A percentile compares a stretch with the other conserved stretches of the same genome.
phyloP scores from a whole-genome alignment of 2,113 vertebrate genomes.

The Spea multiplicata region DNA sequence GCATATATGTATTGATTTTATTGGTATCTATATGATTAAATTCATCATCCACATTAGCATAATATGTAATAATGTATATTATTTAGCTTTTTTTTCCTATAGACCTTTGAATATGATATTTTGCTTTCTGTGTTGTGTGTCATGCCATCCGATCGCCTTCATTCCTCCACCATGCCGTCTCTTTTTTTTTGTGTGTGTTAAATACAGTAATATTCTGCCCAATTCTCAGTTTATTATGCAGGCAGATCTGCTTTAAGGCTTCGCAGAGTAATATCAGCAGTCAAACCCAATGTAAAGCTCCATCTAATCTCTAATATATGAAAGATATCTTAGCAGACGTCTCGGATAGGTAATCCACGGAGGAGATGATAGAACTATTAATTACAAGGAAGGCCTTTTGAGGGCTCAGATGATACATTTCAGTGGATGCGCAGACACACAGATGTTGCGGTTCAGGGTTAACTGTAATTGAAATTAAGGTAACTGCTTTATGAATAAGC shows the following conservation, averaged over 20 bases:
- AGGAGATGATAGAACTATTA: background rate
- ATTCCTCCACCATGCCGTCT: too few relatives aligned
- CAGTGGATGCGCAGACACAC: background rate
- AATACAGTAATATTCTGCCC: background rate
- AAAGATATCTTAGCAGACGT: background rate
- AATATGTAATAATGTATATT: too few relatives aligned
- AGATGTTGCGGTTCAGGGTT: background rate
- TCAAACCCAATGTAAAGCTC: background rate
- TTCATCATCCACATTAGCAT: too few relatives aligned
- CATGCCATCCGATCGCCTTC: too few relatives aligned
- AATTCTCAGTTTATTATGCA: background rate
- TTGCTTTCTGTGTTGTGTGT: too few relatives aligned
- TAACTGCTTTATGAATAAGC: too few relatives aligned
- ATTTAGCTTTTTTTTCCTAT: too few relatives aligned
- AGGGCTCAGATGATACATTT: background rate
- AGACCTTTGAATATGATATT: too few relatives aligned
- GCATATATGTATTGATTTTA: too few relatives aligned
- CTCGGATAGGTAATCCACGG: background rate
- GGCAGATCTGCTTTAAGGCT: conserved; percentile 1
- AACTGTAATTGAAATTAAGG: too few relatives aligned
- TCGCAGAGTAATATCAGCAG: background rate
- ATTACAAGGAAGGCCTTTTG: background rate
- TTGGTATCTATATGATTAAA: too few relatives aligned
- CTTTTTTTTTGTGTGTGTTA: too few relatives aligned
- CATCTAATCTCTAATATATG: background rate